These are phyloP conservation scores for Corvus cornix DNA, from an alignment of 2,113 vertebrate genomes.

Conservation along the genomic window DNA sequence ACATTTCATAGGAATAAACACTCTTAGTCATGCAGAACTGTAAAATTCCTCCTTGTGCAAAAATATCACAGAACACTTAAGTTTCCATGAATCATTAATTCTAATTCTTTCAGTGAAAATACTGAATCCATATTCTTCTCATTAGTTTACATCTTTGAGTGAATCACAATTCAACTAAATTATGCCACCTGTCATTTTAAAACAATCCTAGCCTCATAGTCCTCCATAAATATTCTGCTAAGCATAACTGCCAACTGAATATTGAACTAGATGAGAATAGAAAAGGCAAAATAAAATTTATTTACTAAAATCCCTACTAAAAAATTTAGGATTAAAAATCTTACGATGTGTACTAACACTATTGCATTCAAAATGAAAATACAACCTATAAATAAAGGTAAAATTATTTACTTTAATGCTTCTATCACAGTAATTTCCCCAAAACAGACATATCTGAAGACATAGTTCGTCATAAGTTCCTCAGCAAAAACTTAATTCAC, in stretches of 20 bases:
- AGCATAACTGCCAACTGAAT: not conserved
- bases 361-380: not conserved
- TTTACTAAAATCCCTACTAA: not conserved
- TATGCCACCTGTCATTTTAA: not conserved
- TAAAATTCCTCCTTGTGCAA: not conserved
- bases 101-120: not conserved
- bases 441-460: not conserved
- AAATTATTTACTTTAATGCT: not conserved
- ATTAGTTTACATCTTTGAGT: not conserved
- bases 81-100: slow-evolving; percentile 15
- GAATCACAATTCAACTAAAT: not conserved
- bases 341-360: not conserved
- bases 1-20: not conserved
- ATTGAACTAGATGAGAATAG: not conserved
- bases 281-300: not conserved
- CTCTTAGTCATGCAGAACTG: not conserved
- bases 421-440: not conserved
- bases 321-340: not conserved
- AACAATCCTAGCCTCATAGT: not conserved
- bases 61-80: not conserved
- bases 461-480: not conserved
- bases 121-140: not conserved
- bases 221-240: not conserved
- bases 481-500: not conserved
- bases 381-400: not conserved